Conservation (phyloP, 2,797 vertebrate genomes). For the Hyperoplus immaculatus region DNA sequence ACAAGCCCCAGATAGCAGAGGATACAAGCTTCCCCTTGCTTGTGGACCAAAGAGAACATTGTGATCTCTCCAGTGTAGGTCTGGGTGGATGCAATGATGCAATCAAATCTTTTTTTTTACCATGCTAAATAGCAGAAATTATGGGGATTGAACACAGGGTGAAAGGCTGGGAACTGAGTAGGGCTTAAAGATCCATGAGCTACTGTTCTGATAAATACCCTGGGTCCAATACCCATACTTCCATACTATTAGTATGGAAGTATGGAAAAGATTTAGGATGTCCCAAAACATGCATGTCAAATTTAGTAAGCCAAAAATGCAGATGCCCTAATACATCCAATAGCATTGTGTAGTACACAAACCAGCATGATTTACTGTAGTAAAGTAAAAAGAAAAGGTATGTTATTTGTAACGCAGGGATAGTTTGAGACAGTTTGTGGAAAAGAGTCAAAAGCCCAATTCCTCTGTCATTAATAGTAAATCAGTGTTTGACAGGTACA, state of each 20-base stretch:
- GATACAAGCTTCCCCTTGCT: background rate
- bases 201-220: background rate
- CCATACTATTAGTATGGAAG: no score
- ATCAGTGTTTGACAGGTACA: background rate
- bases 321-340: no score
- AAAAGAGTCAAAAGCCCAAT: background rate
- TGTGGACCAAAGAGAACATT: constrained; percentile 3
- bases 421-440: background rate
- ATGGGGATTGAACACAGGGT: background rate
- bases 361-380: no score
- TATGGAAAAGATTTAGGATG: no score
- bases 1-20: constrained; percentile 18
- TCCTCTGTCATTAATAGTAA: background rate
- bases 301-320: no score
- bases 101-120: no score
- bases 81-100: background rate
- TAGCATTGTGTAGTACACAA: no score
- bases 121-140: no score
- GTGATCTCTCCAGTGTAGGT: background rate
- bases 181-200: background rate
- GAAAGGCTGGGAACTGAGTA: background rate
- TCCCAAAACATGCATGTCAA: no score
- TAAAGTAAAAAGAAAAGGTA: no score
- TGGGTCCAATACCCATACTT: no score
- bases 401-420: no score